Evolutionary conservation across 1,140 invertebrate species (phyloP).

Genomic region (Aphidius ervi): DNA sequence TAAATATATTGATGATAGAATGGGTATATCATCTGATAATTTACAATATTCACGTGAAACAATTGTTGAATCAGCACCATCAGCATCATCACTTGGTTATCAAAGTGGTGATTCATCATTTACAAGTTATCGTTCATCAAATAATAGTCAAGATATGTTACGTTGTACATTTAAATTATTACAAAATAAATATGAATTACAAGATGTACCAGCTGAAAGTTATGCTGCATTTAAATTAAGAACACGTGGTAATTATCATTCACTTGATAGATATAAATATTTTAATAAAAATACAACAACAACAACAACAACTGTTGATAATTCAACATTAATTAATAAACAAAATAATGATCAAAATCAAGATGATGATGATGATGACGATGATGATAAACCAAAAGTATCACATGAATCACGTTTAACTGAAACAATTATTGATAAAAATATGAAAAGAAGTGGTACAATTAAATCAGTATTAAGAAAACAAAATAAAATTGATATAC

Average conservation of each 20-base stretch:
- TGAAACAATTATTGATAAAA: too few species aligned
- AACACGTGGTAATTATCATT: constrained; percentile 28
- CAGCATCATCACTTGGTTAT: constrained; percentile 23
- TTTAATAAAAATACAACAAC: constrained; percentile 11
- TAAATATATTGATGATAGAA: constrained; percentile 28
- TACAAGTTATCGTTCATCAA: constrained; percentile 23
- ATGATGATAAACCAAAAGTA: constrained; percentile 4
- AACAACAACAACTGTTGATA: constrained; percentile 7
- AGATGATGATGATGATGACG: constrained; percentile 6
- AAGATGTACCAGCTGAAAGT: constrained; percentile 42
- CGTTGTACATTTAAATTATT: constrained; percentile 34
- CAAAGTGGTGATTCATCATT: constrained; percentile 26
- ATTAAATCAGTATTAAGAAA: constrained; percentile 37
- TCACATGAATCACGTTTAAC: not conserved
- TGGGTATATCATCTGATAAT: constrained; percentile 44
- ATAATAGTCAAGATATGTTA: constrained; percentile 28
- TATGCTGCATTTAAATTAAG: constrained; percentile 46
- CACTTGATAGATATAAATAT: constrained; percentile 10
- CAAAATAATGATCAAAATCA: constrained; percentile 6
- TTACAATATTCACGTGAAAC: constrained; percentile 29
- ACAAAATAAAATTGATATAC: constrained; percentile 40
- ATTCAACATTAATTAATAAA: constrained; percentile 4
- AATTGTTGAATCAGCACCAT: constrained; percentile 22
- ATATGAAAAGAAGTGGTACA: constrained; percentile 1
- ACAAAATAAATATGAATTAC: constrained; percentile 42